phyloP scores from a whole-genome alignment of 2,888 invertebrate species.

The Rotaria magnacalcarata region DNA sequence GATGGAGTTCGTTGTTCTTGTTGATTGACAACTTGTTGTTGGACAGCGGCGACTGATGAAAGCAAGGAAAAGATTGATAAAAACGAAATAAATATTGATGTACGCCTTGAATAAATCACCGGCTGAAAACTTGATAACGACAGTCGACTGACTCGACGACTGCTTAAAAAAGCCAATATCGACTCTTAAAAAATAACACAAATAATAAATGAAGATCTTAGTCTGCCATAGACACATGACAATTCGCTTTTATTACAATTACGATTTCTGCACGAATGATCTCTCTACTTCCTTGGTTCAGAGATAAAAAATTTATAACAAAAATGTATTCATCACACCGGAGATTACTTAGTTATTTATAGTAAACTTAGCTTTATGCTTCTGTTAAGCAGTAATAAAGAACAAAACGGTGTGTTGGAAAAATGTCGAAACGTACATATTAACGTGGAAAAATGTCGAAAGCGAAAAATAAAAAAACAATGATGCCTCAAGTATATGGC shows the following conservation, averaged over 20 bases:
- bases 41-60: neutral
- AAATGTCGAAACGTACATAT: no score
- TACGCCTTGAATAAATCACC: neutral
- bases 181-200: neutral
- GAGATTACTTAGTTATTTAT: neutral
- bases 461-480: no score
- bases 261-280: neutral
- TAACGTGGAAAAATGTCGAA: no score
- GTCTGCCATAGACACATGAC: no score
- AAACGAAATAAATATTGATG: neutral
- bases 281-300: neutral
- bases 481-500: no score
- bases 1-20: neutral
- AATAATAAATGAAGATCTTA: no score
- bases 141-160: conserved; percentile 4
- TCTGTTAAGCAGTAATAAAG: no score
- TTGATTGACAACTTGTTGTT: neutral
- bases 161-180: neutral
- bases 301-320: neutral
- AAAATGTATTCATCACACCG: neutral
- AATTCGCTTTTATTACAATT: neutral
- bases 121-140: neutral
- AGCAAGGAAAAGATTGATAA: neutral
- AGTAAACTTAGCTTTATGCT: no score
- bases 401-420: no score